Evolutionary conservation across 2,888 invertebrate genomes (phyloP).

Genomic region (Tetragonisca angustula): DNA sequence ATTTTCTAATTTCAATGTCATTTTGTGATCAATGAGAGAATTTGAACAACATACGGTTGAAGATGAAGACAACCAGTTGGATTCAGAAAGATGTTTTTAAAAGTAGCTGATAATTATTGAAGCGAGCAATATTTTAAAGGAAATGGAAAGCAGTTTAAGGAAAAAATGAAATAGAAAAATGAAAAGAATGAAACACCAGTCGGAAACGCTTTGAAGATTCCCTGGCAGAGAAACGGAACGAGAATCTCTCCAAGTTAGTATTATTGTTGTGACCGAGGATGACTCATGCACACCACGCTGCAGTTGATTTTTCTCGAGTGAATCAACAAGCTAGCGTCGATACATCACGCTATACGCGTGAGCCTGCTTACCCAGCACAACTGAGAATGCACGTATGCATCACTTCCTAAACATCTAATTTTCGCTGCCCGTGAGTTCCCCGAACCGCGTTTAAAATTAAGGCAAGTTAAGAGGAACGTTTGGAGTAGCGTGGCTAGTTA

Average conservation of each 20-base stretch:
- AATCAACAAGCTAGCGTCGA: slow-evolving; percentile 38
- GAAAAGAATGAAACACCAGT: background rate
- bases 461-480: background rate
- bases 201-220: background rate
- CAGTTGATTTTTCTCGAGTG: slow-evolving; percentile 48
- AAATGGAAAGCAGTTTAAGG: too few species aligned
- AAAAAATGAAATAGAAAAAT: too few species aligned
- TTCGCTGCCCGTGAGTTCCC: background rate
- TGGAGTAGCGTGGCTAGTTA: background rate
- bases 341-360: slow-evolving; percentile 13
- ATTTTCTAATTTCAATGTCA: too few species aligned
- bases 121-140: too few species aligned
- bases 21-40: too few species aligned
- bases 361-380: background rate
- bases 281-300: slow-evolving; percentile 45
- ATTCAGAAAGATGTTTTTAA: too few species aligned
- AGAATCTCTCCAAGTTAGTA: slow-evolving; percentile 21
- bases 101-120: too few species aligned
- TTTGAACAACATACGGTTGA: too few species aligned
- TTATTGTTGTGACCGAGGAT: slow-evolving; percentile 28
- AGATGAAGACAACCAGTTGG: too few species aligned
- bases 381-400: background rate
- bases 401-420: background rate
- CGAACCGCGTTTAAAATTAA: background rate
- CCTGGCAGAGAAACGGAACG: background rate